These are phyloP conservation scores for Bombus sibiricus DNA, from an alignment of 1,140 invertebrate genomes.

Conservation along the genomic window DNA sequence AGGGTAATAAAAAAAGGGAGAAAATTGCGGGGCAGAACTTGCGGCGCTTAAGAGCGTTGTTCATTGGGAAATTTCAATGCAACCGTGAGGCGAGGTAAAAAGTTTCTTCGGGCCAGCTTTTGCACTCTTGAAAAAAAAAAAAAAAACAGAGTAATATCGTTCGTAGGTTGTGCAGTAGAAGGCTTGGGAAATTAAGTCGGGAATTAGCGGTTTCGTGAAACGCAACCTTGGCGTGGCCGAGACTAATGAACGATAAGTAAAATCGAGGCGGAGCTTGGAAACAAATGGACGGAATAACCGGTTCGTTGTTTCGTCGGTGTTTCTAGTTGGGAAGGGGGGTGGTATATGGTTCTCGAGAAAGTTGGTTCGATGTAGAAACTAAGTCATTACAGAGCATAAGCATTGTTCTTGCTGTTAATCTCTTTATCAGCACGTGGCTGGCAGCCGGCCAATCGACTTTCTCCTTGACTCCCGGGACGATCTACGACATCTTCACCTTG, in stretches of 20 bases:
- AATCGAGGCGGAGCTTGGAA: background rate
- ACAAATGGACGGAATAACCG: background rate
- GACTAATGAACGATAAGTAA: background rate
- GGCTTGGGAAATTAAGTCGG: background rate
- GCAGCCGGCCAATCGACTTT: slow-evolving; percentile 70
- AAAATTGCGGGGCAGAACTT: too few relatives aligned
- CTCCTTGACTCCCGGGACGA: slow-evolving; percentile 32
- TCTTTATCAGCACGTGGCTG: slow-evolving; percentile 78
- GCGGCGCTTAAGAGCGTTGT: background rate
- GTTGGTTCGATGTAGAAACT: background rate
- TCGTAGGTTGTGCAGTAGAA: too few relatives aligned
- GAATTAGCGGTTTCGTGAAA: slow-evolving; percentile 8
- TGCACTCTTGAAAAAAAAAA: too few relatives aligned
- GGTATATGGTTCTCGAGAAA: background rate
- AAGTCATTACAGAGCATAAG: slow-evolving; percentile 65
- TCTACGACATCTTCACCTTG: slow-evolving; percentile 43
- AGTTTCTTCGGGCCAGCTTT: too few relatives aligned
- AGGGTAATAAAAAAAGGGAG: background rate
- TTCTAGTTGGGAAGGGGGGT: background rate
- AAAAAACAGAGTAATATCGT: too few relatives aligned
- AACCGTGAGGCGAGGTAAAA: background rate
- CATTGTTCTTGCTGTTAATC: slow-evolving; percentile 74
- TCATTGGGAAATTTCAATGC: background rate
- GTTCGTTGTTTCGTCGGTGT: background rate
- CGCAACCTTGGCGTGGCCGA: background rate